Evolutionary conservation across 2,797 vertebrate species (phyloP), one percentile per base, ranked within the genome.

Genomic region (Chaenodraco wilsoni): DNA sequence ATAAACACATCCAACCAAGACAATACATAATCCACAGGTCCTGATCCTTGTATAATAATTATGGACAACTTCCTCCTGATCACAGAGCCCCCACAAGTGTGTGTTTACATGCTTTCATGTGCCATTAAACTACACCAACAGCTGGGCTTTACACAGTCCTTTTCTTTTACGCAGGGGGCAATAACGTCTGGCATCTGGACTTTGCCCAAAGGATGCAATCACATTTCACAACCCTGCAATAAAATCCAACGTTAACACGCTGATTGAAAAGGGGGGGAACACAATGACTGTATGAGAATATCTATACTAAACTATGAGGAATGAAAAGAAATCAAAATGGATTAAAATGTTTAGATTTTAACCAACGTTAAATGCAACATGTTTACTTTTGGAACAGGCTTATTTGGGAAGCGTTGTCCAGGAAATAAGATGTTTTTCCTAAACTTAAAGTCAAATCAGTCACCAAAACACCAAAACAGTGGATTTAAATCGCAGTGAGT

Each of bases 121-220:
- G 66, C 65, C 76, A 79, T 56, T 74, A 61, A 84, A 67, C 66
- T 65, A 56, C 66, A 84, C 76, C 43, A 84, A 82, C 92, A 93
- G 88, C 87, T 92, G 90, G 82, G 79, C 71, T 87, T 78, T 78
- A 87, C 72, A 59, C 85, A 71, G 83, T 72, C 44, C 81, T 86
- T 91, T 90, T 89, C 86, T 90, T 90, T 88, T 78, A 90, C 48
- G 41, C 74, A 68, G 69, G 60, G 80, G 80, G 85, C 87, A 81
- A 78, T 80, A 85, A 80, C 73, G 72, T 69, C 72, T 82, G 76
- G 78, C 84, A 88, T 79, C 84, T 91, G 90, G 91, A 93, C 92
- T 94, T 93, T 92, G 83, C 82, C 83, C 87, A 81, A 66, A 79
- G 84, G 86, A 84, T 86, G 74, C 84, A 82, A 81, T 88, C 82